Percentiles rank a stretch among this genome's conserved stretches.
Evolutionary conservation across 2,797 vertebrate species (phyloP).

Genomic region (Arrhamphus sclerolepis): DNA sequence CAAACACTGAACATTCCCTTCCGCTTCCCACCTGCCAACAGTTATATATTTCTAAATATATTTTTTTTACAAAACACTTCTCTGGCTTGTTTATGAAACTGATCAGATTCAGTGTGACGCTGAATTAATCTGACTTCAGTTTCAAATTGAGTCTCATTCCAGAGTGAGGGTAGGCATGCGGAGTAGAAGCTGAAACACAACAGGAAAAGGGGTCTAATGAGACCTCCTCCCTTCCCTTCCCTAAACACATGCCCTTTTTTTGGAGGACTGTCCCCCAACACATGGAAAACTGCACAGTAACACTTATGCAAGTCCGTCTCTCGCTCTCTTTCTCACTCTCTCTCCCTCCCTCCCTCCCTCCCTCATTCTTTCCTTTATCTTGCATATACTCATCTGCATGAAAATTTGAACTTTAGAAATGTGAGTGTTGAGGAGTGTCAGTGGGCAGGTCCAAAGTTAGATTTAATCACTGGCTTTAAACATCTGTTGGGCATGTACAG

Average conservation of each 20-base stretch:
- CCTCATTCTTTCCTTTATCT: background rate
- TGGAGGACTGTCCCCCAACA: slow-evolving; percentile 29
- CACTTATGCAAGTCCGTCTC: slow-evolving; percentile 19
- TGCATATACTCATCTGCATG: slow-evolving; percentile 12
- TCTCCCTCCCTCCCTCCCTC: background rate
- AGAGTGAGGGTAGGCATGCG: slow-evolving; percentile 12
- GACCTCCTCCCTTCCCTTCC: slow-evolving; percentile 39
- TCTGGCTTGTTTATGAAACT: background rate
- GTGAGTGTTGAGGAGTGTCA: slow-evolving; percentile 25
- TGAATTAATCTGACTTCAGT: slow-evolving; percentile 11
- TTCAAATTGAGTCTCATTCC: slow-evolving; percentile 1
- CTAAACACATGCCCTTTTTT: slow-evolving; percentile 53
- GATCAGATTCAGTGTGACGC: slow-evolving; percentile 14
- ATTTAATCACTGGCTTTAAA: slow-evolving; percentile 11
- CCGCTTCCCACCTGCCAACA: background rate
- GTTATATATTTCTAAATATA: background rate
- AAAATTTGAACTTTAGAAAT: slow-evolving; percentile 60
- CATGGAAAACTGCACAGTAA: slow-evolving; percentile 25
- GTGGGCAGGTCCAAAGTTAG: slow-evolving; percentile 5
- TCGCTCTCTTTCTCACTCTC: background rate
- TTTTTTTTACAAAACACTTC: background rate
- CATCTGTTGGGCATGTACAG: slow-evolving; percentile 2
- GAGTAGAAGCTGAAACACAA: slow-evolving; percentile 42
- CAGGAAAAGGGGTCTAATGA: slow-evolving; percentile 57
- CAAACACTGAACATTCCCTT: background rate